Conservation (phyloP, 2,797 vertebrate species). For the Meriones psammophilus region DNA sequence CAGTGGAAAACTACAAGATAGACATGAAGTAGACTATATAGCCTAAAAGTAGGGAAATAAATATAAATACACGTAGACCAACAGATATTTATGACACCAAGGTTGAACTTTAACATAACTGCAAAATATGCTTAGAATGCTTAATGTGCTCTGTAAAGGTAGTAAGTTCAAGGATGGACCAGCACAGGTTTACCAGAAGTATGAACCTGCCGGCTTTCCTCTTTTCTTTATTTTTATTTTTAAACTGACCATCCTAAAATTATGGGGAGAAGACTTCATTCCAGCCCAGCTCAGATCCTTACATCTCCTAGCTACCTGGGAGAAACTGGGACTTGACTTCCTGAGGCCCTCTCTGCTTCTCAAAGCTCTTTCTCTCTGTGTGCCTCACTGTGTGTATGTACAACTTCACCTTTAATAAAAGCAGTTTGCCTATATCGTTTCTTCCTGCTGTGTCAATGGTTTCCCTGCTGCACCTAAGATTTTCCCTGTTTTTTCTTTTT, state of each 20-base stretch:
- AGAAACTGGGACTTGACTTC: not conserved
- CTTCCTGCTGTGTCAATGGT: not conserved
- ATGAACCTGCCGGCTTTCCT: not conserved
- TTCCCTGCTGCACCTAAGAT: not conserved
- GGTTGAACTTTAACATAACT: not conserved
- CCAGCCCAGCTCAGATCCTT: not conserved
- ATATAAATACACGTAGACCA: not conserved
- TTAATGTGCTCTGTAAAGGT: not conserved
- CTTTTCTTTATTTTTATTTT: not conserved
- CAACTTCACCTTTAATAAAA: not conserved
- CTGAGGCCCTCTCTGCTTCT: not conserved
- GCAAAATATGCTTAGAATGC: not conserved
- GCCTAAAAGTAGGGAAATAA: not conserved
- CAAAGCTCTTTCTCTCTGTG: not conserved
- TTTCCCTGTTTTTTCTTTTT: not conserved
- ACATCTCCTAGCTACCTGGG: not conserved
- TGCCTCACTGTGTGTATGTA: not conserved
- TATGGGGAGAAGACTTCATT: not conserved
- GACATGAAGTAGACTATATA: not conserved
- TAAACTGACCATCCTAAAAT: not conserved
- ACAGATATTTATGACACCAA: not conserved
- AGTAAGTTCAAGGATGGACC: not conserved
- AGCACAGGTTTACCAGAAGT: not conserved
- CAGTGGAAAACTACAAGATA: not conserved
- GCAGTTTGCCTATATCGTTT: not conserved